A percentile compares a stretch with the other conserved stretches of the same genome.
Evolutionary conservation across 2,888 invertebrate species (phyloP).

Genomic region (Zelleria hepariella): DNA sequence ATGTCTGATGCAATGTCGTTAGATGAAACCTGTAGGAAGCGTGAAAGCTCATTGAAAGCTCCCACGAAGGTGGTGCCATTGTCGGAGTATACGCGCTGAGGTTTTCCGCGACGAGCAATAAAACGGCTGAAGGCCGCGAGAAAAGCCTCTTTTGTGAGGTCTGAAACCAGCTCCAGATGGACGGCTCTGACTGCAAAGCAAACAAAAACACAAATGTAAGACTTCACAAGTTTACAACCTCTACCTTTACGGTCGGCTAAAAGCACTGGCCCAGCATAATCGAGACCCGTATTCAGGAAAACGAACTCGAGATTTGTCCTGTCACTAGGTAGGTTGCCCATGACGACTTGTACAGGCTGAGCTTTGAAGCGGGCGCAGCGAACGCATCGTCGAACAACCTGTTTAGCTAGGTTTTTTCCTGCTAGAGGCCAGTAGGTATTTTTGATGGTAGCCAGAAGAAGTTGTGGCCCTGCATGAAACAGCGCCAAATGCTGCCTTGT

Average conservation of each 20-base stretch:
- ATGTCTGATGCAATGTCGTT: constrained; percentile 5
- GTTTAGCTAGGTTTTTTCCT: not conserved
- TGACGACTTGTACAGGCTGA: not conserved
- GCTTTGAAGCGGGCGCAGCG: not conserved
- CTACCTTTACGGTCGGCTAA: constrained; percentile 11
- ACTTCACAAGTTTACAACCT: constrained; percentile 4
- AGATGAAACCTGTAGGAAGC: constrained; percentile 1
- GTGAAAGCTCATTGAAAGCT: constrained; percentile 10
- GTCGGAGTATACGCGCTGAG: constrained; percentile 11
- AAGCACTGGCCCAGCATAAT: constrained; percentile 12
- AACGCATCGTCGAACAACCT: not conserved
- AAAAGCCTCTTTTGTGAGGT: constrained; percentile 7
- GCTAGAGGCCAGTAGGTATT: not conserved
- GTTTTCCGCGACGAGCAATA: constrained; percentile 12
- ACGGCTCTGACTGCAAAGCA: constrained; percentile 8
- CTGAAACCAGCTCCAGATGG: constrained; percentile 8
- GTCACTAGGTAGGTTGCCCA: constrained; percentile 3
- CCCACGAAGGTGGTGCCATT: constrained; percentile 16
- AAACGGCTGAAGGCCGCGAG: constrained; percentile 4
- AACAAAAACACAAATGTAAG: constrained; percentile 6
- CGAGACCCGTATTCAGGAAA: constrained; percentile 7
- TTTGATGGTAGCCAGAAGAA: not conserved
- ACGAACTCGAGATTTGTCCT: constrained; percentile 7
- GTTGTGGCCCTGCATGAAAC: constrained; percentile 1
- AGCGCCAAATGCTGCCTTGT: not conserved